Evolutionary conservation across 2,888 invertebrate species (phyloP).

Genomic region (Idaea straminata): DNA sequence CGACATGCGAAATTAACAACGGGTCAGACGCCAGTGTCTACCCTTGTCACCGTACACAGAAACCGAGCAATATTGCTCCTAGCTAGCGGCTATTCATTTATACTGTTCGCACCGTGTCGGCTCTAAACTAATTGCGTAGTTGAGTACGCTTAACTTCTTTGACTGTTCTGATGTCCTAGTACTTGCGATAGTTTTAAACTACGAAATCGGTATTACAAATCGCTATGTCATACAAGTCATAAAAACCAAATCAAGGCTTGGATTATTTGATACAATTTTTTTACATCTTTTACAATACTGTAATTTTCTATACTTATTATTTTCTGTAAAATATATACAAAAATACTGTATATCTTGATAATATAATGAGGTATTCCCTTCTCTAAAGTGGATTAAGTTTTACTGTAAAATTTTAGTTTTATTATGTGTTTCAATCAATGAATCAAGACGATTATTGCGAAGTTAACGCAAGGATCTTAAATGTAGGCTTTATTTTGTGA

Average conservation of each 20-base stretch:
- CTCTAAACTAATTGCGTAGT: conserved; percentile 20
- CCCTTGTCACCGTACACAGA: conserved; percentile 48
- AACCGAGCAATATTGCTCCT: conserved; percentile 18
- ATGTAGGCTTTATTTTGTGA: too few relatives aligned
- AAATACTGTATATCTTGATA: too few relatives aligned
- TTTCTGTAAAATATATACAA: too few relatives aligned
- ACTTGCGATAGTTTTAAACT: conserved; percentile 7
- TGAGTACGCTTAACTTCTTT: conserved; percentile 17
- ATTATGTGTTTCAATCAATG: not conserved
- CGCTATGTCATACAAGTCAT: too few relatives aligned
- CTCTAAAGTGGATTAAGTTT: not conserved
- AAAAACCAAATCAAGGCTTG: too few relatives aligned
- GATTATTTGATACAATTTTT: too few relatives aligned
- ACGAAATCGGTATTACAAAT: not conserved
- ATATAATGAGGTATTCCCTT: too few relatives aligned
- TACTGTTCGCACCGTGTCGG: conserved; percentile 19
- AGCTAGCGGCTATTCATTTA: conserved; percentile 17
- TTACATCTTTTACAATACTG: too few relatives aligned
- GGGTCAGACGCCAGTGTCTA: conserved; percentile 41
- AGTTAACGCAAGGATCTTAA: too few relatives aligned
- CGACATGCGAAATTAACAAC: conserved; percentile 56
- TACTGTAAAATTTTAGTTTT: not conserved
- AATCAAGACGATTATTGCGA: too few relatives aligned
- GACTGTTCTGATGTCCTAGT: conserved; percentile 15
- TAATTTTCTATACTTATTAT: too few relatives aligned